Evolutionary conservation across 2,113 vertebrate species (phyloP), one percentile per base, ranked within the genome.

Genomic region (Phoenicopterus ruber): DNA sequence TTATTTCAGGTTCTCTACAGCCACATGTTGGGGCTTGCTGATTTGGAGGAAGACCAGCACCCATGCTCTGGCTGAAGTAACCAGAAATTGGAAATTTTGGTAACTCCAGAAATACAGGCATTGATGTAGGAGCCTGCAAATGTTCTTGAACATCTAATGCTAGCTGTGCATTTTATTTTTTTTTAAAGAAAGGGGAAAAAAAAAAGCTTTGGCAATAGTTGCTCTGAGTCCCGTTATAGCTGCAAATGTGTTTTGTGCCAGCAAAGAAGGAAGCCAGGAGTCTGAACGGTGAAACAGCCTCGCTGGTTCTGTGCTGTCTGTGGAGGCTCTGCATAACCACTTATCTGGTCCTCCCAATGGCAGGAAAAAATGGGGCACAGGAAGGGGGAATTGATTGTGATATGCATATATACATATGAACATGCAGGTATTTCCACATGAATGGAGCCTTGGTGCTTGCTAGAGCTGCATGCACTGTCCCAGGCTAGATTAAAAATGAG

Each of bases 401-500:
- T 84, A 24, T 86, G 67, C 88, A 71, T 71, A 80, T 58, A 55
- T 86, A 67, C 38, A 36, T 88, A 49, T 5, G 80, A 80, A 86
- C 76, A 67, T 25, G 80, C 42, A 78, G 57, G 73, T 88, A 36
- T 92, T 96, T 95, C 86, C 88, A 83, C 61, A 21, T 78, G 85
- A 82, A 78, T 71, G 84, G 88, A 92, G 36, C 50, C 20, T 2
- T 73, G 46, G 71, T 81, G 59, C 80, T 93, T 94, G 25, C 67
- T 36, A 55, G 83, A 77, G 46, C 59, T 70, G 40, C 50, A 32
- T 52, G 11, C 17, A 2, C 74, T 69, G 62, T 96, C 78, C 50
- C 71, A 96, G 58, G 71, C 90, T 88, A 74, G 82, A 83, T 97
- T 94, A 86, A 85, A 94, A 95, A 93, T 73, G 29, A 78, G 42